Evolutionary conservation across 2,113 vertebrate species (phyloP).

Genomic region (Nyctibius bracteatus): DNA sequence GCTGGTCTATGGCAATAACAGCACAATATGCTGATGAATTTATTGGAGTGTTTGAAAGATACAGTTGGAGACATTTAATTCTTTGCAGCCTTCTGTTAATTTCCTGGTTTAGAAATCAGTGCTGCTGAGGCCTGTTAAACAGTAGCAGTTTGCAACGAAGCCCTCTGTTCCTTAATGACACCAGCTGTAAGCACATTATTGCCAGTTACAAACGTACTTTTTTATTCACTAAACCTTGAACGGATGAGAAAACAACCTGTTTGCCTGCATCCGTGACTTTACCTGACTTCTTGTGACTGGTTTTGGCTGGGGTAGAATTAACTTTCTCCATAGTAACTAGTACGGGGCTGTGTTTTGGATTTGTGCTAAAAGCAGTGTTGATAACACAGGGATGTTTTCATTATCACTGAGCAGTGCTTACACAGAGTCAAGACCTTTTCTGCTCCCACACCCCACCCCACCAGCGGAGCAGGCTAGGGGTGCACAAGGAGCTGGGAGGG

Average conservation of each 20-base stretch:
- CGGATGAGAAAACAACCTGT: background rate
- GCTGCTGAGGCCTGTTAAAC: background rate
- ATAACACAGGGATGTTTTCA: too few relatives aligned
- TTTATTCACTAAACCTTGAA: background rate
- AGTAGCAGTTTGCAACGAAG: background rate
- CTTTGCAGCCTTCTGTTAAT: background rate
- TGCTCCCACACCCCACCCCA: background rate
- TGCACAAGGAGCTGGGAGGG: background rate
- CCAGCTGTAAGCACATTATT: background rate
- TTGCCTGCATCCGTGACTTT: background rate
- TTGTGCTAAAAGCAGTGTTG: too few relatives aligned
- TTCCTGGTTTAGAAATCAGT: background rate
- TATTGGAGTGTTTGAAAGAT: background rate
- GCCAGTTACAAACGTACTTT: accelerated
- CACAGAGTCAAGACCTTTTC: background rate
- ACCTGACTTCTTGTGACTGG: background rate
- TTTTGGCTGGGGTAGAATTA: background rate
- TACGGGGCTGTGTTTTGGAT: too few relatives aligned
- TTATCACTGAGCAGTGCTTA: background rate
- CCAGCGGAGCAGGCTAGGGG: too few relatives aligned
- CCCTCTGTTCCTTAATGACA: background rate
- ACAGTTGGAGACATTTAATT: background rate
- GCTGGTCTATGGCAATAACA: background rate
- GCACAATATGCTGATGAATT: background rate
- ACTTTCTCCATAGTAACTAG: too few relatives aligned